A percentile compares a stretch with the other conserved stretches of the same genome.
These are phyloP conservation scores for Tenodera sinensis DNA, from an alignment of 2,888 invertebrate species.

Conservation along the genomic window DNA sequence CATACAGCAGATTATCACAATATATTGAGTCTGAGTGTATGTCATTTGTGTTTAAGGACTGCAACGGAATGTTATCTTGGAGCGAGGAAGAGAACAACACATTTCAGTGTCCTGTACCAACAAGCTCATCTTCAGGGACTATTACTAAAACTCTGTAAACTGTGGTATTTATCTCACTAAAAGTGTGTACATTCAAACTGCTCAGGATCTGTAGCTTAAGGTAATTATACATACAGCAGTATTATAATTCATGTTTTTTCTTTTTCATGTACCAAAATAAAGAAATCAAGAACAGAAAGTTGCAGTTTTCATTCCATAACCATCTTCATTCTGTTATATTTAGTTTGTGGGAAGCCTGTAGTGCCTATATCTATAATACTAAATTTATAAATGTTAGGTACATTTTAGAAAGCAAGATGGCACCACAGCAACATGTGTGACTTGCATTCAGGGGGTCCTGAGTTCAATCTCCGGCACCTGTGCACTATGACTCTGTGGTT, in stretches of 20 bases:
- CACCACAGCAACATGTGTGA: too few species aligned
- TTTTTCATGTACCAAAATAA: background rate
- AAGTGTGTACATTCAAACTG: background rate
- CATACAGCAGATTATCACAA: too few species aligned
- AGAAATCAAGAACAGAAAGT: background rate
- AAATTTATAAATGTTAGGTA: too few species aligned
- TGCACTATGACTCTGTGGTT: too few species aligned
- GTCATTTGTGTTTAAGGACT: background rate
- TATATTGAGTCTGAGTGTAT: too few species aligned
- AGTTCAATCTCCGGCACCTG: too few species aligned
- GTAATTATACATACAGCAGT: background rate
- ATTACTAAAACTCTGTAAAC: slow-evolving; percentile 4
- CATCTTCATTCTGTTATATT: too few species aligned
- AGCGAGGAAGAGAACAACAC: background rate
- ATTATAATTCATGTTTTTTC: background rate
- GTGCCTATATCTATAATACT: too few species aligned
- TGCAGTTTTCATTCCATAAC: too few species aligned
- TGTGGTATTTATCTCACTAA: background rate
- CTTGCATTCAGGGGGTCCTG: too few species aligned
- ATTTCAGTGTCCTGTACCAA: background rate
- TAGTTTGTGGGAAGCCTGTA: too few species aligned
- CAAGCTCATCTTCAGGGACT: background rate
- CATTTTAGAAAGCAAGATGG: too few species aligned
- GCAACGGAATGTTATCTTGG: background rate
- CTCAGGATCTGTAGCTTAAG: background rate